phyloP scores from a whole-genome alignment of 2,113 vertebrate genomes.

The Pterocles gutturalis region DNA sequence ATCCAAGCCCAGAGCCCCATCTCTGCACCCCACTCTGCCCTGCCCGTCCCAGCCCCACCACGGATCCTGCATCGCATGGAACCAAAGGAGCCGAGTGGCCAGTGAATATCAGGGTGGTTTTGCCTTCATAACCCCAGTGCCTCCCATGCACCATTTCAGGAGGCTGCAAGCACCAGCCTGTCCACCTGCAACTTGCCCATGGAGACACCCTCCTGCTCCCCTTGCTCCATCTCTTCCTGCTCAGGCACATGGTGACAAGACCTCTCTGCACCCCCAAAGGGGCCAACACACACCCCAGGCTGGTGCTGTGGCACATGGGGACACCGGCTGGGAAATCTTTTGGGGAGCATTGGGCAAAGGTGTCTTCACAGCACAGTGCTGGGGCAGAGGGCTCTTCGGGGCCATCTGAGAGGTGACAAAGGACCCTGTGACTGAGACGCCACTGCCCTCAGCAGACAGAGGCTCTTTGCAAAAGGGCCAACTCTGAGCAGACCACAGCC shows the following conservation, averaged over 20 bases:
- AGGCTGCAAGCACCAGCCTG: not conserved
- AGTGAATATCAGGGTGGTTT: not conserved
- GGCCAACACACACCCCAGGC: fast-evolving
- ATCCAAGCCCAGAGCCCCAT: not conserved
- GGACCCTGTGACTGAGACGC: not conserved
- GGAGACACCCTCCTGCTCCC: not conserved
- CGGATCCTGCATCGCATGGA: fast-evolving
- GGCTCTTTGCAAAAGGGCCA: not conserved
- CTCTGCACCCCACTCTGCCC: not conserved
- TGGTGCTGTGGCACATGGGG: fast-evolving
- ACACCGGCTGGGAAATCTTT: not conserved
- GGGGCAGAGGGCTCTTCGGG: not conserved
- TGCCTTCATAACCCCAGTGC: fast-evolving
- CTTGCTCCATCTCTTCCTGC: not conserved
- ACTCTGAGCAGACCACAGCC: not conserved
- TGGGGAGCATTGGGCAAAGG: fast-evolving
- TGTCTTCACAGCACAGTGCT: not conserved
- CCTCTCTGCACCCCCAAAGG: not conserved
- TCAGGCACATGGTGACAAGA: not conserved
- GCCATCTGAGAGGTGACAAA: not conserved
- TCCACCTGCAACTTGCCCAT: not conserved
- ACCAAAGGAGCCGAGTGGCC: not conserved
- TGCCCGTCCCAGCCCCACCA: not conserved
- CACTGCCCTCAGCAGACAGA: not conserved
- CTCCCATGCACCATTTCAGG: not conserved